These are phyloP conservation scores for Neotragus pygmaeus DNA, from an alignment of 2,113 vertebrate genomes.

Conservation along the genomic window DNA sequence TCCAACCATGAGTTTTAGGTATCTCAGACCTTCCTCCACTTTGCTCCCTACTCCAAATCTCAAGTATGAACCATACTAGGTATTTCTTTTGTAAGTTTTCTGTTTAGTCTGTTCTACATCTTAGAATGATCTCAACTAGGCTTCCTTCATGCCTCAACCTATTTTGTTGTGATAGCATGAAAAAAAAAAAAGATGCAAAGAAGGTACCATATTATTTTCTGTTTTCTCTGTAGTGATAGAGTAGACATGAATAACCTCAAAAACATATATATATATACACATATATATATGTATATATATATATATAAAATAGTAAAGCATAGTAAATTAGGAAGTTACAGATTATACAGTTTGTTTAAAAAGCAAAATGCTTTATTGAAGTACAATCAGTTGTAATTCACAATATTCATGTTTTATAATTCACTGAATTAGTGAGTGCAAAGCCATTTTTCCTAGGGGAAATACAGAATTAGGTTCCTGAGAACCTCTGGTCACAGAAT, in stretches of 20 bases:
- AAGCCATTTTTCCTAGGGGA: neutral
- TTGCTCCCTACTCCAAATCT: neutral
- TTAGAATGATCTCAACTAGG: neutral
- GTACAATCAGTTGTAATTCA: neutral
- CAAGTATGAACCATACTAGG: neutral
- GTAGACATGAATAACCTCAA: neutral
- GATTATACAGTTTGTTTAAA: neutral
- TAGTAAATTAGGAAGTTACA: neutral
- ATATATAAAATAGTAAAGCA: neutral
- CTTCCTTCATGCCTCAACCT: neutral
- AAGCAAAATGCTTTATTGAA: neutral
- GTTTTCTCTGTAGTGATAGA: neutral
- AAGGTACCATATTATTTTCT: neutral
- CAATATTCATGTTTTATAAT: neutral
- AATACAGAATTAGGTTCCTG: neutral
- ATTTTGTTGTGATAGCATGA: neutral
- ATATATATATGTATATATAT: neutral
- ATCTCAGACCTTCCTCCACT: neutral
- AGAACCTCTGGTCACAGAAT: neutral
- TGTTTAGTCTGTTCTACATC: neutral
- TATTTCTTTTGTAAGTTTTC: neutral
- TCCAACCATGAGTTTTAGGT: neutral
- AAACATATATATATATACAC: neutral
- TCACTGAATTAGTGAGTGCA: neutral
- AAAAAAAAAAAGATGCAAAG: neutral